These are phyloP conservation scores for Lucinisca nassula DNA, from an alignment of 2,888 invertebrate species.

Conservation along the genomic window DNA sequence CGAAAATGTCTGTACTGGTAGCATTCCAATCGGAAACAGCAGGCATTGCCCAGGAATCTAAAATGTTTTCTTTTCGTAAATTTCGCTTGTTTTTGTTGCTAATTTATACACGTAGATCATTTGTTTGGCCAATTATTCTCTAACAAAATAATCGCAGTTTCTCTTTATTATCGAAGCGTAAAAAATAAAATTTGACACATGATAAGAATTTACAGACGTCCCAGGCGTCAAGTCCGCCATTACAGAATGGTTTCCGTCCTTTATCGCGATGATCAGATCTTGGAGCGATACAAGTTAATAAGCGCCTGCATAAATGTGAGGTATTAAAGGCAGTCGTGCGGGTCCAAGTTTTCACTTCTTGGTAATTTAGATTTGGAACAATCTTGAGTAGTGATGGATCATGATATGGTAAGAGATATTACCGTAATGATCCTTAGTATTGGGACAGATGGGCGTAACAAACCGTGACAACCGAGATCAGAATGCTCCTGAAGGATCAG, in stretches of 20 bases:
- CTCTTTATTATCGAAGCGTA: slow-evolving; percentile 12
- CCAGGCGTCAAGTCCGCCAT: slow-evolving; percentile 8
- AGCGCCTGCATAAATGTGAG: neutral
- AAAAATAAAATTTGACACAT: slow-evolving; percentile 10
- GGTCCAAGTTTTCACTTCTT: neutral
- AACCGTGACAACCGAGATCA: too few relatives aligned
- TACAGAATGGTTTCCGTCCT: neutral
- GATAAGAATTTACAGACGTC: slow-evolving; percentile 15
- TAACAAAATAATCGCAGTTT: slow-evolving; percentile 1
- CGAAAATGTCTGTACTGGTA: too few relatives aligned
- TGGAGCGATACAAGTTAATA: neutral
- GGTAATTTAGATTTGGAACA: neutral
- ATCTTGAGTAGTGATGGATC: neutral
- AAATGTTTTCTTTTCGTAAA: neutral
- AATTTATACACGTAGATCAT: slow-evolving; percentile 2
- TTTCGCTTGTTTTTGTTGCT: neutral
- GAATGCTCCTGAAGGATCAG: too few relatives aligned
- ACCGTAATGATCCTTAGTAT: too few relatives aligned
- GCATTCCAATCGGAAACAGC: too few relatives aligned
- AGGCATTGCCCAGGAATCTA: too few relatives aligned
- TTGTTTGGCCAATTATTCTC: slow-evolving; percentile 6
- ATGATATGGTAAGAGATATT: neutral
- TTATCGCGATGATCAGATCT: slow-evolving; percentile 6
- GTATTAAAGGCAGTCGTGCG: neutral
- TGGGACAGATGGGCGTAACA: too few relatives aligned